Percentiles rank a stretch among this genome's conserved stretches.
Conservation (phyloP, 2,113 vertebrate genomes). For the Ahaetulla prasina region DNA sequence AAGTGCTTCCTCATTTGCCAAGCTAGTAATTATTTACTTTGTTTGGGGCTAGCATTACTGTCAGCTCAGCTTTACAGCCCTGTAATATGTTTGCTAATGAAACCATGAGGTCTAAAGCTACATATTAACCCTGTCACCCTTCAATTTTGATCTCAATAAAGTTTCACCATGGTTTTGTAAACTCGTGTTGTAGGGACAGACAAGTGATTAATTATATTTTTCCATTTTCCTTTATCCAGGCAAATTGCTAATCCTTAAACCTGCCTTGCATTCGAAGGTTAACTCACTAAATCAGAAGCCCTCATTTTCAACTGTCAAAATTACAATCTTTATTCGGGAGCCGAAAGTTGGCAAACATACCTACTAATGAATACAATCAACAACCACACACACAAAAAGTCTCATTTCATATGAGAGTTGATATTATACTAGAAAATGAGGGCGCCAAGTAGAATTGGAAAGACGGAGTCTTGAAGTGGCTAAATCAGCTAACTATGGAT, state of each 20-base stretch:
- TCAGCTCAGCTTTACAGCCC: conserved; percentile 76
- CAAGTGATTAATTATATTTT: conserved; percentile 79
- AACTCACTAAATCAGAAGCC: conserved; percentile 56
- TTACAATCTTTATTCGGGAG: conserved; percentile 49
- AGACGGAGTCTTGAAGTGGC: neutral
- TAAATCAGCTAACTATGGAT: neutral
- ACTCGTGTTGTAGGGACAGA: conserved; percentile 70
- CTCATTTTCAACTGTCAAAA: conserved; percentile 49
- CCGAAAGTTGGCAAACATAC: conserved; percentile 44
- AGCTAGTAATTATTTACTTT: conserved; percentile 82
- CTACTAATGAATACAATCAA: conserved; percentile 11
- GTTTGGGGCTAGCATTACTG: conserved; percentile 77
- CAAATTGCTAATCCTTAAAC: conserved; percentile 77
- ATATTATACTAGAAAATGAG: conserved; percentile 20
- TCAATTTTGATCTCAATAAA: conserved; percentile 80
- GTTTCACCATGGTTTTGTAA: conserved; percentile 77
- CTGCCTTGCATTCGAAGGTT: conserved; percentile 70
- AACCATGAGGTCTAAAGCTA: conserved; percentile 78
- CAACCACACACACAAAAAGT: conserved; percentile 29
- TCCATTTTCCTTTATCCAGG: conserved; percentile 67
- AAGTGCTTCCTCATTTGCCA: conserved; percentile 77
- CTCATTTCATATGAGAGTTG: conserved; percentile 22
- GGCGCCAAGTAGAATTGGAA: neutral
- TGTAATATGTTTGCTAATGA: conserved; percentile 80
- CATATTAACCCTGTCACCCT: conserved; percentile 78